A percentile compares a stretch with the other conserved stretches of the same genome.
phyloP scores from a whole-genome alignment of 1,140 invertebrate genomes.

The Dolichoris vasculosae region DNA sequence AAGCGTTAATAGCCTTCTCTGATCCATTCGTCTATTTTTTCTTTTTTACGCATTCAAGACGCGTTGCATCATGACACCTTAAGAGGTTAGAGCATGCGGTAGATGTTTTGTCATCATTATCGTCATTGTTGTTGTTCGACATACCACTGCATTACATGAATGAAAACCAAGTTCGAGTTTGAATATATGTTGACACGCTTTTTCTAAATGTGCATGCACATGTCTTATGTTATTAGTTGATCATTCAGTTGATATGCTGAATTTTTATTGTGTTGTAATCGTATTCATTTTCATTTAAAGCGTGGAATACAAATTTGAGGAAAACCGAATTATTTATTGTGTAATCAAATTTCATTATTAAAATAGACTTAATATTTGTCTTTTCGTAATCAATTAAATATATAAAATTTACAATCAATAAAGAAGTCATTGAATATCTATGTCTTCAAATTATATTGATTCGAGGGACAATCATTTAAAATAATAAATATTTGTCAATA shows the following conservation, averaged over 20 bases:
- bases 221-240: not conserved
- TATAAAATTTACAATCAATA: no score
- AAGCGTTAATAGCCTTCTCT: constrained; percentile 20
- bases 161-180: constrained; percentile 30
- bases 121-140: not conserved
- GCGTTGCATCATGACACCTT: not conserved
- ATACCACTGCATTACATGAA: not conserved
- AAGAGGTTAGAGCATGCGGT: not conserved
- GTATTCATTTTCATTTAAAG: not conserved
- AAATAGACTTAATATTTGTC: no score
- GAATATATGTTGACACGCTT: not conserved
- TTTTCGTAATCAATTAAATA: no score
- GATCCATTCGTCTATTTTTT: not conserved
- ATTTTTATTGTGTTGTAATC: not conserved
- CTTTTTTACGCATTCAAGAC: not conserved
- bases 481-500: no score
- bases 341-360: no score
- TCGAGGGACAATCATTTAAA: no score
- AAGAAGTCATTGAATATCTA: no score
- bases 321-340: no score
- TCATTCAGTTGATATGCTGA: not conserved
- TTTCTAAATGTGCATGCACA: not conserved
- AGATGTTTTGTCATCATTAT: not conserved
- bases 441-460: no score
- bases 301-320: not conserved